Evolutionary conservation across 2,113 vertebrate species (phyloP).

Genomic region (Cranoglanis bouderius): DNA sequence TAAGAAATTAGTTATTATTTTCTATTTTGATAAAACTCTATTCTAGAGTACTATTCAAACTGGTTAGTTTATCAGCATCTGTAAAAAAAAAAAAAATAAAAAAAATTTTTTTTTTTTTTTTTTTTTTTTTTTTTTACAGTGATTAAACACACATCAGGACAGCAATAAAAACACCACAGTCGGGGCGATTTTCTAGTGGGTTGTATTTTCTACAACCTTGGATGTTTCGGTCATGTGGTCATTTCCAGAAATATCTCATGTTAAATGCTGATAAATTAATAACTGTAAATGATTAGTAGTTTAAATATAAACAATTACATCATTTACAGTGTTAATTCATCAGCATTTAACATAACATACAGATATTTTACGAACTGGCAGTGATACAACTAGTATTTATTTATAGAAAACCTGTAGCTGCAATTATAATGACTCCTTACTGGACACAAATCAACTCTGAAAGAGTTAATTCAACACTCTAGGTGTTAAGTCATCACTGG

Average conservation of each 20-base stretch:
- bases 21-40: neutral
- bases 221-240: neutral
- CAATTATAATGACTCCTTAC: neutral
- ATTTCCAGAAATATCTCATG: neutral
- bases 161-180: neutral
- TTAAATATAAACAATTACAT: neutral
- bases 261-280: neutral
- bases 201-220: neutral
- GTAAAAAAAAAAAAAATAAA: too few species aligned
- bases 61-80: neutral
- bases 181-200: neutral
- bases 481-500: too few species aligned
- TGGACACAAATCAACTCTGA: neutral
- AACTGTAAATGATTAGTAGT: neutral
- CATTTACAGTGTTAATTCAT: neutral
- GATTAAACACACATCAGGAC: neutral
- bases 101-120: too few species aligned
- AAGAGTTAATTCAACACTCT: neutral
- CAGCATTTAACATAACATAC: neutral
- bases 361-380: neutral
- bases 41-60: neutral
- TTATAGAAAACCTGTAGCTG: neutral
- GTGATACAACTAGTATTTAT: neutral
- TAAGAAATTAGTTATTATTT: neutral
- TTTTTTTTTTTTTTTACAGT: neutral